Evolutionary conservation across 1,140 invertebrate species (phyloP), one percentile per base, ranked within the genome.

Genomic region (Pseudomyrmex cubaensis): DNA sequence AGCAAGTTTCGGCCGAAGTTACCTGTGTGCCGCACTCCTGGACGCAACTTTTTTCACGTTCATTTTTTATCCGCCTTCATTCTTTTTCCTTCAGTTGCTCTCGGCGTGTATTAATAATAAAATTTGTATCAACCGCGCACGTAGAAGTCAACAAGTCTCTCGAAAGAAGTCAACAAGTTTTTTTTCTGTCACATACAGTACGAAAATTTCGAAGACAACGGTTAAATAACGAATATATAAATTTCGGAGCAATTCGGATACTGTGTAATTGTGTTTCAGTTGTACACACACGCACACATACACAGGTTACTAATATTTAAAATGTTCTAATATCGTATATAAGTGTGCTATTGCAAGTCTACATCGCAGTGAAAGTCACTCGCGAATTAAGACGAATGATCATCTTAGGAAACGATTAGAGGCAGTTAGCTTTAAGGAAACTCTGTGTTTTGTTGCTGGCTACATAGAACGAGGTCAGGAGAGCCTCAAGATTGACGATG

Each of bases 401-500:
- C 72, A 61, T 35, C 15, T 17, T 12, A 12, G 46, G 20, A 72
- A 80, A 50, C 20, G 76, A 70, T 80, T 80, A 70, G 12, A 56
- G 56, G 66, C 15, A 20, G 15, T 70, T 78, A 35, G 20, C 7
- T 20, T 20, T 78, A 9, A 78, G 52, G 64, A n/a, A 70, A 78
- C 20, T 15, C 54, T 59, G 54, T 70, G 35, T 35, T 35, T 35
- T 72, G 76, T 80, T 70, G 59, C 44, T 9, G 44, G 35, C 54
- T 54, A 59, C 70, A 56, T 66, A 70, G 66, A 80, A 80, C 66
- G 66, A 50, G 66, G 76, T 80, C 76, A 72, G n/a, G 54, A 72
- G 76, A 80, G 44, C 44, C 22, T 70, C 76, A 59, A 80, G 76
- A 80, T 80, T 72, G 76, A 80, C 76, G 76, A 72, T 70, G 35